A percentile compares a stretch with the other conserved stretches of the same genome.
phyloP scores from a whole-genome alignment of 2,888 invertebrate species.

The Ormyrus pomaceus region DNA sequence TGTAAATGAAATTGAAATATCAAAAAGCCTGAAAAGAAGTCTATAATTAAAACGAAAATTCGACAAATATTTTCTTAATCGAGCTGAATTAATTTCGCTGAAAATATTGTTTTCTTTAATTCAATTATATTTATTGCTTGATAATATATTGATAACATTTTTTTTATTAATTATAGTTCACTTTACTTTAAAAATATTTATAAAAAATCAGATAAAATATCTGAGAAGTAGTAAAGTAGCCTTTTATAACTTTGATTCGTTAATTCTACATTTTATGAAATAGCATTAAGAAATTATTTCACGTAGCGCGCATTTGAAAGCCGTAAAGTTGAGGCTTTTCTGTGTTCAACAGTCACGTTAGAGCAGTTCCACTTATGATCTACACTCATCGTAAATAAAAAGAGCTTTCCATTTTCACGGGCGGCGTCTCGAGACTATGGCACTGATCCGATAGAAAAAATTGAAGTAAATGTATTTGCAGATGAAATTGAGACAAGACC shows the following conservation, averaged over 20 bases:
- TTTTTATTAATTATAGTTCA: too few relatives aligned
- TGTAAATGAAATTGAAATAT: conserved; percentile 23
- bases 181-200: background rate
- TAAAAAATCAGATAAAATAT: conserved; percentile 3
- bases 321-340: conserved; percentile 34
- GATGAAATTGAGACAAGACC: conserved; percentile 5
- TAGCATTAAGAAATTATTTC: conserved; percentile 39
- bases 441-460: background rate
- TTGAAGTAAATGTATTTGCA: conserved; percentile 4
- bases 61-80: too few relatives aligned
- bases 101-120: too few relatives aligned
- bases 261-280: background rate
- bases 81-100: too few relatives aligned
- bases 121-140: too few relatives aligned
- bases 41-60: too few relatives aligned
- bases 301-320: conserved; percentile 41
- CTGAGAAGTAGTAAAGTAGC: background rate
- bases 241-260: conserved; percentile 28
- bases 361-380: conserved; percentile 44
- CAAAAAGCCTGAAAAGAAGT: conserved; percentile 13
- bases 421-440: background rate
- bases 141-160: too few relatives aligned
- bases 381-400: conserved; percentile 51
- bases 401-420: conserved; percentile 36
- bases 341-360: conserved; percentile 31